Conservation (phyloP, 1,140 invertebrate genomes). For the Telenomus remus region DNA sequence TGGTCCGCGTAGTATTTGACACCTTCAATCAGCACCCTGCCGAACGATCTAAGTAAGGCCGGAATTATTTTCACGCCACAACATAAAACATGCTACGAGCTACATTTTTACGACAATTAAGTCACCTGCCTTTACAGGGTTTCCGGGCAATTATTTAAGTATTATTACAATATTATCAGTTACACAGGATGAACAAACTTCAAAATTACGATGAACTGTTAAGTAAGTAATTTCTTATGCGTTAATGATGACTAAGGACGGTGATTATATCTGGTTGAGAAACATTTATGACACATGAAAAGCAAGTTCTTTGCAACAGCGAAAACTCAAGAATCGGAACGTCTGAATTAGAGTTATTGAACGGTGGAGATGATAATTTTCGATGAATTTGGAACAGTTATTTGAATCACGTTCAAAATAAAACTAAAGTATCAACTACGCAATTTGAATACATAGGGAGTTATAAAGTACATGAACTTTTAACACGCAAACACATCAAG, state of each 20-base stretch:
- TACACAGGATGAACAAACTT: conserved; percentile 29
- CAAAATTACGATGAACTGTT: conserved; percentile 6
- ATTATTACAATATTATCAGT: conserved; percentile 27
- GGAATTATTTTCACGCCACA: conserved; percentile 74
- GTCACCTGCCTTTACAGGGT: conserved; percentile 30
- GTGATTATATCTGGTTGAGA: too few relatives aligned
- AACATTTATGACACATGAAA: too few relatives aligned
- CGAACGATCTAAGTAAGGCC: conserved; percentile 77
- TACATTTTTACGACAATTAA: conserved; percentile 29
- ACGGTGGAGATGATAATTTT: too few relatives aligned
- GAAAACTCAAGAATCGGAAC: too few relatives aligned
- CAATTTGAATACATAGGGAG: too few relatives aligned
- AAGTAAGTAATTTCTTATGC: conserved; percentile 10
- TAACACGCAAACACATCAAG: background rate
- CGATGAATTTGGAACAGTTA: too few relatives aligned
- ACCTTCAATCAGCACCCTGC: conserved; percentile 93
- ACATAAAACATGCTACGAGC: conserved; percentile 55
- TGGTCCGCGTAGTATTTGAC: conserved; percentile 94
- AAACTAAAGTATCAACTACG: too few relatives aligned
- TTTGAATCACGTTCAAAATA: too few relatives aligned
- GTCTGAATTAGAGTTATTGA: too few relatives aligned
- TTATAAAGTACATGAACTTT: background rate
- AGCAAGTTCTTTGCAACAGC: too few relatives aligned
- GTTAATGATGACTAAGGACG: too few relatives aligned
- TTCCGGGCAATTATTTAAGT: conserved; percentile 19